Evolutionary conservation across 1,140 invertebrate species (phyloP).

Genomic region (Drosophila kikkawai): DNA sequence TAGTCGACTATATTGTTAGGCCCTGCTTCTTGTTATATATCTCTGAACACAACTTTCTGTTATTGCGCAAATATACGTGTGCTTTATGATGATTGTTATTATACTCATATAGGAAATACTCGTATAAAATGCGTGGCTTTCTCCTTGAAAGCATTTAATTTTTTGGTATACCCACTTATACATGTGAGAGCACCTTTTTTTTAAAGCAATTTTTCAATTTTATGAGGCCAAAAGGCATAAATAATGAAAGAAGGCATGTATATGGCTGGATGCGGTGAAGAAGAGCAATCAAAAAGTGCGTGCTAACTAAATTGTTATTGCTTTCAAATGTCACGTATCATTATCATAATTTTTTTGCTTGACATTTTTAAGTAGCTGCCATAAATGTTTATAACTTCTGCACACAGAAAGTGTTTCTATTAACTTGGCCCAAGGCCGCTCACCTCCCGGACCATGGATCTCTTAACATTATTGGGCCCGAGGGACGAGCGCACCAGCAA

Average conservation of each 20-base stretch:
- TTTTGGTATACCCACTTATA: conserved; percentile 6
- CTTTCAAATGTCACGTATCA: conserved; percentile 83
- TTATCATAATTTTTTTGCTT: conserved; percentile 83
- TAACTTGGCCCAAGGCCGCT: conserved; percentile 48
- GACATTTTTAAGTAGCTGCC: conserved; percentile 83
- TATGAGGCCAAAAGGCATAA: conserved; percentile 71
- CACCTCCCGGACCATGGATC: conserved; percentile 25
- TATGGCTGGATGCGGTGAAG: conserved; percentile 22
- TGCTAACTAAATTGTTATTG: conserved; percentile 83
- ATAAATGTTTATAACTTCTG: conserved; percentile 82
- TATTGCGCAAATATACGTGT: conserved; percentile 18
- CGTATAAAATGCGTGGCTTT: conserved; percentile 25
- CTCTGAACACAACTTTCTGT: conserved; percentile 22
- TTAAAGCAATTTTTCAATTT: conserved; percentile 77
- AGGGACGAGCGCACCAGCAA: conserved; percentile 38
- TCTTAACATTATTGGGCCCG: conserved; percentile 72
- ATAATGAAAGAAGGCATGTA: conserved; percentile 50
- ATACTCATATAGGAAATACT: conserved; percentile 50
- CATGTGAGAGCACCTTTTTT: conserved; percentile 36
- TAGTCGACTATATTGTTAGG: neutral
- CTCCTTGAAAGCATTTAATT: conserved; percentile 35
- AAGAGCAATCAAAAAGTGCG: conserved; percentile 78
- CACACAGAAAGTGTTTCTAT: conserved; percentile 64
- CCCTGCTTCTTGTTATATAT: neutral
- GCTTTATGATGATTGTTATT: conserved; percentile 75